These are phyloP conservation scores for Mercenaria mercenaria DNA, from an alignment of 1,140 invertebrate genomes.

Conservation along the genomic window DNA sequence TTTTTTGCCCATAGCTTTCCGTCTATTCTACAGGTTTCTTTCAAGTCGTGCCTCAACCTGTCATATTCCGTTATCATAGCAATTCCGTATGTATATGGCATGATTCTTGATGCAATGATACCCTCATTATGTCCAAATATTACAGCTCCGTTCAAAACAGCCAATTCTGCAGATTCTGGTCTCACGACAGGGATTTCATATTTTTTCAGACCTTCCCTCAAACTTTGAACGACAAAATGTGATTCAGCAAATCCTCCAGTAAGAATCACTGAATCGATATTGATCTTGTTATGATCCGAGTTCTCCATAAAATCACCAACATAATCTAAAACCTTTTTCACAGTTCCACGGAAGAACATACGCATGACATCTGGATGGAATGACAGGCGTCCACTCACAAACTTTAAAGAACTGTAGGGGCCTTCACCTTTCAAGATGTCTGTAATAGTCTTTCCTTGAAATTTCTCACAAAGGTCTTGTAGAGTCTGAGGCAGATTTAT, in stretches of 20 bases:
- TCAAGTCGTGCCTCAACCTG: background rate
- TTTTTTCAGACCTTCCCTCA: background rate
- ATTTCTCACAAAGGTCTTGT: conserved; percentile 24
- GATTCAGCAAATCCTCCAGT: conserved; percentile 47
- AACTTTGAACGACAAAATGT: background rate
- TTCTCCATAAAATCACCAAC: background rate
- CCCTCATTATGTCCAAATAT: conserved; percentile 46
- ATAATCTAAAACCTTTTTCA: background rate
- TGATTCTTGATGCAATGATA: conserved; percentile 30
- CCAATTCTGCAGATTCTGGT: conserved; percentile 24
- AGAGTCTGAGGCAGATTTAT: conserved; percentile 1
- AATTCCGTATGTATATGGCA: conserved; percentile 33
- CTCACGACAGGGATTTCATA: conserved; percentile 30
- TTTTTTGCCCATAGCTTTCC: conserved; percentile 42
- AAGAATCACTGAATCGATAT: conserved; percentile 12
- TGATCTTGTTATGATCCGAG: background rate
- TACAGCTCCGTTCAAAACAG: conserved; percentile 29
- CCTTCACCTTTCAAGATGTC: conserved; percentile 8
- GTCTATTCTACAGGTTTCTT: background rate
- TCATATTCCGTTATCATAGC: conserved; percentile 31
- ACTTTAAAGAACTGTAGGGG: background rate
- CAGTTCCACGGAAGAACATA: background rate
- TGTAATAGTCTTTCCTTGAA: background rate
- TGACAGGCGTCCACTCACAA: background rate
- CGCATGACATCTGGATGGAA: background rate